Base-by-base conservation (phyloP, 2,113 vertebrate genomes). In the Datnioides undecimradiatus region DNA sequence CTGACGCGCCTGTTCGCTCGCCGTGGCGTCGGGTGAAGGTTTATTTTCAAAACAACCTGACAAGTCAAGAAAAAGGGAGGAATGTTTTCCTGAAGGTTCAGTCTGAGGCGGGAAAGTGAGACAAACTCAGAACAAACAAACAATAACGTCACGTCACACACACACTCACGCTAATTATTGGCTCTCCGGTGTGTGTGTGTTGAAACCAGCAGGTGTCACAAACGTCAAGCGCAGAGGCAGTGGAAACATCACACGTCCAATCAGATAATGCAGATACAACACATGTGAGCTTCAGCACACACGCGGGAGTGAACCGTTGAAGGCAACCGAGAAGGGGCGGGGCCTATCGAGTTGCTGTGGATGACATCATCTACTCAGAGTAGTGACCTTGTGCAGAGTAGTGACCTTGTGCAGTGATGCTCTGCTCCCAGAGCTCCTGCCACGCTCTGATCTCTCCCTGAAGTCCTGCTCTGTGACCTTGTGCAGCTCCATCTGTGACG, bases 21-120 rank as follows among this genome's bases (percentile, higher is more conserved):
- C 0, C 1, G 34, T 8, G 2, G 5, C 12, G 6, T 12, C 8
- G 1, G 69, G 41, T 57, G 55, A 36, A 27, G 23, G 1, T 63
- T 73, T 62, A 40, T 63, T 73, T 73, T 38, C n/a, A 49, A 36
- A 36, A 72, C 69, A 72, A 34, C 16, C 2, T 23, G 27, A 71
- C 70, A 38, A 49, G 43, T 12, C 8, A 14, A 19, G n/a, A 27
- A 45, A 60, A 46, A 33, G n/a, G n/a, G 51, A 43, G 51, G 21
- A 23, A 17, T 7, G 23, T 65, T 67, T 17, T 21, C 36, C 5
- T 27, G 6, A 25, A 2, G 13, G 11, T 8, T 43, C 23, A 19
- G 40, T 8, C 23, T 31, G 7, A n/a, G 19, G 25, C 19, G 17
- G 40, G 11, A 34, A 36, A n/a, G 31, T 5, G 5, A 51, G 23